These are phyloP conservation scores for Cotesia congregata DNA, from an alignment of 2,888 invertebrate species.

Conservation along the genomic window DNA sequence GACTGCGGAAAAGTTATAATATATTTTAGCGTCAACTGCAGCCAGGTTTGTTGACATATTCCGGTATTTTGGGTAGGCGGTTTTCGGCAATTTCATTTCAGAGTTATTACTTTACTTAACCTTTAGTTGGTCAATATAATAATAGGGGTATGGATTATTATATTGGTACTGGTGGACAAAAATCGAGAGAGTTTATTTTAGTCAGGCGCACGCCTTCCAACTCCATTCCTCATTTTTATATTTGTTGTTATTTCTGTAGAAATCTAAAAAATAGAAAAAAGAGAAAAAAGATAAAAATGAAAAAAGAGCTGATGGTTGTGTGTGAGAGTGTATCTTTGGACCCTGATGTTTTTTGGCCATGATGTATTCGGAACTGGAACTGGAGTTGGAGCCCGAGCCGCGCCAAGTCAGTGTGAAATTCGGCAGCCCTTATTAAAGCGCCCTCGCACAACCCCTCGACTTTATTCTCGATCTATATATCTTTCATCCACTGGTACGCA, in stretches of 20 bases:
- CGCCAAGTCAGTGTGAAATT: slow-evolving; percentile 69
- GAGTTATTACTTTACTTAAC: slow-evolving; percentile 68
- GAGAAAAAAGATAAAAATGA: background rate
- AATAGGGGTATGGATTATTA: slow-evolving; percentile 65
- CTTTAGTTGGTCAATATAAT: slow-evolving; percentile 64
- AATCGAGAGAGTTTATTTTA: slow-evolving; percentile 60
- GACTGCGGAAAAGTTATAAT: background rate
- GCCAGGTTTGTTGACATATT: slow-evolving; percentile 42
- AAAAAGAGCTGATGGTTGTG: slow-evolving; percentile 29
- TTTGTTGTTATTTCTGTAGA: slow-evolving; percentile 14
- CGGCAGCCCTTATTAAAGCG: slow-evolving; percentile 68
- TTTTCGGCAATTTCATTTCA: slow-evolving; percentile 4
- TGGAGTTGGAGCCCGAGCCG: slow-evolving; percentile 39
- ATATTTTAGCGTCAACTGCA: slow-evolving; percentile 61
- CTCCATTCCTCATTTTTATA: slow-evolving; percentile 42
- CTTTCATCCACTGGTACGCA: slow-evolving; percentile 24
- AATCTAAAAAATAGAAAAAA: too few species aligned
- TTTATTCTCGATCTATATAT: slow-evolving; percentile 7
- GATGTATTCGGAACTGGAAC: slow-evolving; percentile 20
- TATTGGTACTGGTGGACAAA: slow-evolving; percentile 14
- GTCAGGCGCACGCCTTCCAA: slow-evolving; percentile 62
- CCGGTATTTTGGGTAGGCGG: slow-evolving; percentile 48
- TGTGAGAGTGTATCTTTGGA: background rate
- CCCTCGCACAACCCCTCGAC: slow-evolving; percentile 50
- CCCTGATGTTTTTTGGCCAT: slow-evolving; percentile 1